phyloP scores from a whole-genome alignment of 1,140 invertebrate species.

The Zaprionus camerounensis region DNA sequence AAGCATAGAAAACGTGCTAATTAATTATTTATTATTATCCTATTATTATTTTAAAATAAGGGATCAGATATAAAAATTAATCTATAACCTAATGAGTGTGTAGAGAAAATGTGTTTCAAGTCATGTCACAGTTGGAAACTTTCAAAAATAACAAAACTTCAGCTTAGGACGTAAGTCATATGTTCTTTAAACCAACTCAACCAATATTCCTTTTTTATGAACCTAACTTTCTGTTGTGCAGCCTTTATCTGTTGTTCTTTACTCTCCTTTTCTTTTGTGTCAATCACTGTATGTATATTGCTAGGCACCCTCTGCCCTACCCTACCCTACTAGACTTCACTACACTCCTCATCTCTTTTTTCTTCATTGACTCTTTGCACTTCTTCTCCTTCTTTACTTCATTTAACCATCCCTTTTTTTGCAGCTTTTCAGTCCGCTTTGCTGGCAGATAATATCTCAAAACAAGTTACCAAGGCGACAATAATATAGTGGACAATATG shows the following conservation, averaged over 20 bases:
- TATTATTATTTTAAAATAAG: no score
- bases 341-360: background rate
- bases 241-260: background rate
- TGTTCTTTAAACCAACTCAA: background rate
- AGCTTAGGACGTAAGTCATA: background rate
- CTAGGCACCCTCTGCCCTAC: background rate
- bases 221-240: background rate
- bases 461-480: conserved; percentile 16
- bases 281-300: conserved; percentile 10
- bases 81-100: no score
- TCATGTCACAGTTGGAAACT: background rate
- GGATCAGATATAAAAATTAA: no score
- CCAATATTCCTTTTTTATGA: background rate
- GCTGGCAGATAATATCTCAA: conserved; percentile 16
- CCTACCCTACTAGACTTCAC: no score
- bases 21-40: no score
- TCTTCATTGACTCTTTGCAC: conserved; percentile 2
- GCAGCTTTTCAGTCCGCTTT: conserved; percentile 13
- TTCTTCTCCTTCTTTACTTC: background rate
- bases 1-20: no score
- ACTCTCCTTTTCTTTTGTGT: conserved; percentile 3
- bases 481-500: background rate
- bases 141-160: background rate
- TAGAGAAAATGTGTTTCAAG: no score
- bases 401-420: background rate